Evolutionary conservation across 2,888 invertebrate species (phyloP).

Genomic region (Aporophyla lueneburgensis): DNA sequence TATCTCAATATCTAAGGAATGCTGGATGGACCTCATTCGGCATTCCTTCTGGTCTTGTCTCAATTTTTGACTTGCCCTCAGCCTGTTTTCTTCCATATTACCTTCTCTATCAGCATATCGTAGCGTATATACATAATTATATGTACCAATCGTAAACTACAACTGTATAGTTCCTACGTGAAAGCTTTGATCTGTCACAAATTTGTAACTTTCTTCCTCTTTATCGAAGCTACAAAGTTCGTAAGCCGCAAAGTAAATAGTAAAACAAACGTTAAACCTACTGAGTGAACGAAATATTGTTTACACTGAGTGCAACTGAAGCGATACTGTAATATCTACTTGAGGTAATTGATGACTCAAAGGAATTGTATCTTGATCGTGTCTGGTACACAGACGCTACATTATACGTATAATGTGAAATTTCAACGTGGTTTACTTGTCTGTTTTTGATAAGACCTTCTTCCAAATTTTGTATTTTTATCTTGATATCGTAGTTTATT

Average conservation of each 20-base stretch:
- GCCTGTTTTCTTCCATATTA: too few species aligned
- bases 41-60: too few species aligned
- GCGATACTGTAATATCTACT: conserved; percentile 32
- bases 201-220: neutral
- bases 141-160: neutral
- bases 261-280: conserved; percentile 1
- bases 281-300: conserved; percentile 26
- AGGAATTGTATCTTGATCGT: conserved; percentile 27
- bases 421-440: conserved; percentile 6
- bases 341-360: conserved; percentile 46
- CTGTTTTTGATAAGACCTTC: neutral
- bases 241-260: neutral
- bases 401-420: conserved; percentile 25
- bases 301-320: conserved; percentile 36
- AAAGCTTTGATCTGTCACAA: neutral
- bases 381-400: conserved; percentile 34
- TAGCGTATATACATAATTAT: too few species aligned
- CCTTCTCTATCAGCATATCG: too few species aligned
- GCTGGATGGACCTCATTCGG: too few species aligned
- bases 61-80: too few species aligned
- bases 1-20: too few species aligned
- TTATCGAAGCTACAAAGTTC: neutral
- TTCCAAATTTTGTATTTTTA: neutral
- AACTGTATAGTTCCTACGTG: neutral
- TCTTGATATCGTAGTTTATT: neutral